Evolutionary conservation across 2,888 invertebrate genomes (phyloP).

Genomic region (Metallyticus violacea): DNA sequence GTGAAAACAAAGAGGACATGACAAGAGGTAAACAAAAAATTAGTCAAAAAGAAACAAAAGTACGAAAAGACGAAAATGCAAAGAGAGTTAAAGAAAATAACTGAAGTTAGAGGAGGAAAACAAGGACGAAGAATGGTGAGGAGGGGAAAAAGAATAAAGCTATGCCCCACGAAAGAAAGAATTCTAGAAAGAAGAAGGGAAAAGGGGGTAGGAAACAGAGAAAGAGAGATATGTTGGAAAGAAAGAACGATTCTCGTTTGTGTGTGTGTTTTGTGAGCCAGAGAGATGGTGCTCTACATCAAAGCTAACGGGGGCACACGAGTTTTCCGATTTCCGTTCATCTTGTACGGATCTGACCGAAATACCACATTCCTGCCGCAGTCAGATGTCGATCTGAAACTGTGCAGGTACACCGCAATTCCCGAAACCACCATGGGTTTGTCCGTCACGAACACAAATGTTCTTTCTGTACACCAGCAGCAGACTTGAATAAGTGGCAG

Average conservation of each 20-base stretch:
- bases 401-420: no score
- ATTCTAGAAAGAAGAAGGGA: background rate
- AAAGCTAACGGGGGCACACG: background rate
- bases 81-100: no score
- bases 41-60: background rate
- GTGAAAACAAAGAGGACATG: no score
- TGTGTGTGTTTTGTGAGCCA: no score
- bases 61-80: background rate
- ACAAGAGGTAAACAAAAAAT: no score
- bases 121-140: no score
- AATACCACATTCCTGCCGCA: background rate
- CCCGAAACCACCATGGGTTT: background rate
- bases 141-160: no score
- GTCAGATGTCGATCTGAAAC: background rate
- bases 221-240: background rate
- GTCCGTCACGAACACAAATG: background rate
- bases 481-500: no score
- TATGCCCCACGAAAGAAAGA: no score
- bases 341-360: background rate
- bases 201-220: background rate
- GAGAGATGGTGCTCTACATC: background rate
- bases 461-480: no score
- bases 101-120: background rate
- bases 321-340: background rate
- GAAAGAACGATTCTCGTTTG: no score